Base-by-base conservation (phyloP, 1,140 invertebrate genomes). In the Brachionus sp. region DNA sequence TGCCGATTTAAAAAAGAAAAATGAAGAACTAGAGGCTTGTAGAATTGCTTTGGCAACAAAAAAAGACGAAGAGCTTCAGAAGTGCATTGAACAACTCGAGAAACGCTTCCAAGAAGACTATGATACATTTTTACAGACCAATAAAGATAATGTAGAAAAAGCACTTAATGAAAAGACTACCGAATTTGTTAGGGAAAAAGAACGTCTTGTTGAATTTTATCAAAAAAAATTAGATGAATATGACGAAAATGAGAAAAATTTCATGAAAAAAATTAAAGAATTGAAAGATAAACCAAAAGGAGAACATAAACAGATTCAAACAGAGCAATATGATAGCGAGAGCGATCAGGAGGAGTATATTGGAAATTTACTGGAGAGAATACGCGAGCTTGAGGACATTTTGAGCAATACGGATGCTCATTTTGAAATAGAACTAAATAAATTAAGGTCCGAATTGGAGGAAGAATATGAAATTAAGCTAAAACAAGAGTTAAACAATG, bases 51-150 rank as follows among this genome's bases (percentile, higher is more conserved):
- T 75, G 19, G 9, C n/a, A 3, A 1, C 70, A 1, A 75, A 75
- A 75, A 75, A 75, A 75, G 70, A 75, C 23, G 70, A 75, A 75
- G 70, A 75, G 44, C 13, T 75, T 12, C 70, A 80, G 16, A 80
- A 80, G 33, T 37, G 33, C 25, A 80, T 80, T 25, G 16, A 62
- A 66, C 77, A 80, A 44, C 23, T 80, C 3, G 77, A 80, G 23
- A 80, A 35, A 80, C 23, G 77, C 7, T 80, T 80, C 50, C 46
- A 80, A 62, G 53, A 80, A 66, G 77, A 80, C 35, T 80, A 80
- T 44, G 35, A 39, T 9, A 80, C 53, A 39, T 80, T 80, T 35
- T 25, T 80, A 39, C 77, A 80, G 57, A 62, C 77, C 0, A 39
- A 80, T 66, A 80, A 80, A 19, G 77, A 80, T 5, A 35, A 12